Percentiles rank a stretch among this genome's conserved stretches.
phyloP scores from a whole-genome alignment of 2,888 invertebrate genomes.

The Tholera decimalis region DNA sequence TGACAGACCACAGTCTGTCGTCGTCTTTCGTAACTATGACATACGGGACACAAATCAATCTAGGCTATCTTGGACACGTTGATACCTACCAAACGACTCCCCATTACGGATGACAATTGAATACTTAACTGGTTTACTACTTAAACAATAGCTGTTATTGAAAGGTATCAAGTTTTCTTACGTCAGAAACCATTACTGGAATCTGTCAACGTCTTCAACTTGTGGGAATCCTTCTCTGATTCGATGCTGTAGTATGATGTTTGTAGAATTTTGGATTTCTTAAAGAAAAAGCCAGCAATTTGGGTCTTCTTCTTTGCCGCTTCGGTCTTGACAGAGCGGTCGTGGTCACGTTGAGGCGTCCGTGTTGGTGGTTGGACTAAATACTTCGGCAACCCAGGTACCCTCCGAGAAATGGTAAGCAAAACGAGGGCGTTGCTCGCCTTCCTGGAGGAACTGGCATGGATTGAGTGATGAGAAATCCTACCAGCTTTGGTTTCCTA shows the following conservation, averaged over 20 bases:
- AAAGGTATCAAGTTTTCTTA: conserved; percentile 29
- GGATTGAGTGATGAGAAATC: no score
- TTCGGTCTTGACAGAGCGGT: no score
- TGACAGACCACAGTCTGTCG: no score
- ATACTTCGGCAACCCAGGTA: no score
- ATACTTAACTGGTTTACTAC: conserved; percentile 38
- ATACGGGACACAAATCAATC: conserved; percentile 1
- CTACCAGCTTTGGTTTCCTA: no score
- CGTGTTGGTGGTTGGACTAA: no score
- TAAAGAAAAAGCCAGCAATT: not conserved
- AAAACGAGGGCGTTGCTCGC: no score
- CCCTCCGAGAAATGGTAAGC: no score
- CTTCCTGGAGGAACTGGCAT: no score
- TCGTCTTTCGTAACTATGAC: not conserved
- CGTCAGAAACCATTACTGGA: conserved; percentile 42
- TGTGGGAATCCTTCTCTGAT: no score
- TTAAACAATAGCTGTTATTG: conserved; percentile 38
- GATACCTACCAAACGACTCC: conserved; percentile 5
- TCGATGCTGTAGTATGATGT: conserved; percentile 14
- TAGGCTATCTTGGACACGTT: conserved; percentile 6
- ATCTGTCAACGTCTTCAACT: conserved; percentile 22
- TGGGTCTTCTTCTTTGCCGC: no score
- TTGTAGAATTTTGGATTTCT: not conserved
- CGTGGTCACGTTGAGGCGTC: no score
- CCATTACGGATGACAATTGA: conserved; percentile 39